phyloP scores from a whole-genome alignment of 2,888 invertebrate species.

The Herminia tarsipennalis region DNA sequence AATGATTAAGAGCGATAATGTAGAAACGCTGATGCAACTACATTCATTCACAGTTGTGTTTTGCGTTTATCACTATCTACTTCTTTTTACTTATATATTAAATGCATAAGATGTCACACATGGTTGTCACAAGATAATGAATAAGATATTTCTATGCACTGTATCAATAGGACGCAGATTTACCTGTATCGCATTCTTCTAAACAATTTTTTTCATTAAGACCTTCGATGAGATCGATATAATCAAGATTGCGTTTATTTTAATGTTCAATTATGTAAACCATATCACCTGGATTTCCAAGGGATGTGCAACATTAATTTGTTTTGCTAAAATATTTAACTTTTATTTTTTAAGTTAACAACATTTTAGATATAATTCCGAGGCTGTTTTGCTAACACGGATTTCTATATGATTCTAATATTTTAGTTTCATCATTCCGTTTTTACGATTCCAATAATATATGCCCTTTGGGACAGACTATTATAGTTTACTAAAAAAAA shows the following conservation, averaged over 20 bases:
- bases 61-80: too few species aligned
- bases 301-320: constrained; percentile 29
- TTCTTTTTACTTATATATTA: too few species aligned
- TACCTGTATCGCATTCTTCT: too few species aligned
- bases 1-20: too few species aligned
- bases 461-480: background rate
- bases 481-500: background rate
- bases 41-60: too few species aligned
- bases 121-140: too few species aligned
- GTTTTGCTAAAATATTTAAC: constrained; percentile 71
- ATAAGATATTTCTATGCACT: too few species aligned
- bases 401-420: constrained; percentile 22
- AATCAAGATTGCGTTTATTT: background rate
- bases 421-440: constrained; percentile 9
- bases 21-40: too few species aligned
- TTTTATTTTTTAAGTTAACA: constrained; percentile 69
- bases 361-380: constrained; percentile 65
- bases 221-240: background rate
- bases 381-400: constrained; percentile 47
- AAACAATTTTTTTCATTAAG: too few species aligned
- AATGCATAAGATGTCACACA: too few species aligned
- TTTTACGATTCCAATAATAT: background rate
- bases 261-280: background rate
- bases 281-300: background rate
- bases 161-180: too few species aligned